Percentiles rank a stretch among this genome's conserved stretches.
Evolutionary conservation across 2,797 vertebrate species (phyloP).

Genomic region (Melanotaenia nigrans): DNA sequence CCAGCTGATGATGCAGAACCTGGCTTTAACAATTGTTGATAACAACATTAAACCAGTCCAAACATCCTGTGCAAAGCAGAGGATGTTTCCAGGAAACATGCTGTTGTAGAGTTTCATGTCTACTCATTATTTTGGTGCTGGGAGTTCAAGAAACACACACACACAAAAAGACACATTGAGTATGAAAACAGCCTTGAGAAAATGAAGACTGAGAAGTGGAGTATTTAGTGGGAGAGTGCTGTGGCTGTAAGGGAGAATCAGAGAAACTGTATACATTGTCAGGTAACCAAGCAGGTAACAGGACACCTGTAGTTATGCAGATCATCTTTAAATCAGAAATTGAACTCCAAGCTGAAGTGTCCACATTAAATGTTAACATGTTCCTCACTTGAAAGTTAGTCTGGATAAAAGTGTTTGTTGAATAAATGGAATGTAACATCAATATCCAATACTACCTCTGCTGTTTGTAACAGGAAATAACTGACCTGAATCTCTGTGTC

Average conservation of each 20-base stretch:
- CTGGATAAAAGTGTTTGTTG: background rate
- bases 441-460: background rate
- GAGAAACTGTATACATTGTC: background rate
- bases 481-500: background rate
- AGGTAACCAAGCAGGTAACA: background rate
- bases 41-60: constrained; percentile 28
- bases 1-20: constrained; percentile 1
- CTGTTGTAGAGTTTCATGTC: constrained; percentile 41
- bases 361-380: background rate
- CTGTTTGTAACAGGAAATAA: background rate
- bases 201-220: background rate
- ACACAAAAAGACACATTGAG: constrained; percentile 12
- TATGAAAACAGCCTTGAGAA: constrained; percentile 5
- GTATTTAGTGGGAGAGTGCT: too few relatives aligned
- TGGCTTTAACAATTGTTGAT: constrained; percentile 1
- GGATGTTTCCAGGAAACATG: constrained; percentile 41
- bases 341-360: too few relatives aligned
- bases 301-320: background rate
- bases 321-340: background rate
- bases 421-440: background rate
- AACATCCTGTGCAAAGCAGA: constrained; percentile 25
- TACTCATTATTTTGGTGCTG: constrained; percentile 29
- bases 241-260: background rate
- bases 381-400: background rate
- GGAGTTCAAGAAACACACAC: constrained; percentile 1